A percentile compares a stretch with the other conserved stretches of the same genome.
These are phyloP conservation scores for Zosterops lateralis DNA, from an alignment of 2,113 vertebrate species.

Conservation along the genomic window DNA sequence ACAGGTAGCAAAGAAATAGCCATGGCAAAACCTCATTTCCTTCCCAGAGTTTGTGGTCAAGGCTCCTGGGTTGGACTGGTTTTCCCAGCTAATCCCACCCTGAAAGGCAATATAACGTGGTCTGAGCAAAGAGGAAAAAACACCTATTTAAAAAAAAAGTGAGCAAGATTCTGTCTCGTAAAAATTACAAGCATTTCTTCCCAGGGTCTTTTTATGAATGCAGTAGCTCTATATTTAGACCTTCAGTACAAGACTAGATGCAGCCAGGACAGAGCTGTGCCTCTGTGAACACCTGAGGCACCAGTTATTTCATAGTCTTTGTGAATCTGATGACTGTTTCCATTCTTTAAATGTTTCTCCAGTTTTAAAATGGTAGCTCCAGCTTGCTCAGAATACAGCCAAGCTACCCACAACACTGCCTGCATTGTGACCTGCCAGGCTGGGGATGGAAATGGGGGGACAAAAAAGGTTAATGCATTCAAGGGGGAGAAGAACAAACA, in stretches of 20 bases:
- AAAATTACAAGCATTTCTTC: neutral
- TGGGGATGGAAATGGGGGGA: neutral
- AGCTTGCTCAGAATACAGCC: neutral
- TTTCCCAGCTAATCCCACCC: neutral
- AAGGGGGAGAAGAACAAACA: neutral
- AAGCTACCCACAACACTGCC: neutral
- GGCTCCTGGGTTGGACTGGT: neutral
- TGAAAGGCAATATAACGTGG: neutral
- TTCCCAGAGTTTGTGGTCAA: neutral
- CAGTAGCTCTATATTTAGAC: neutral
- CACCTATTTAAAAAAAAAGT: neutral
- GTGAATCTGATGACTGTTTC: neutral
- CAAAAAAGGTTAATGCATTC: neutral
- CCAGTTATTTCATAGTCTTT: neutral
- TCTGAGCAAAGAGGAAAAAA: neutral
- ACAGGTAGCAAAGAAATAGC: neutral
- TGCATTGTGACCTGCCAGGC: neutral
- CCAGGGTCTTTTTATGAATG: neutral
- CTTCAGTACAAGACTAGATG: neutral
- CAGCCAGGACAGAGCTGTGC: neutral
- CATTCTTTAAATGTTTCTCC: neutral
- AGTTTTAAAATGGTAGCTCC: neutral
- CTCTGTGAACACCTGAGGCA: neutral
- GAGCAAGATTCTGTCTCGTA: neutral
- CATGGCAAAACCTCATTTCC: neutral